phyloP scores from a whole-genome alignment of 2,797 vertebrate species.

The Rhabdophis nuchalis region DNA sequence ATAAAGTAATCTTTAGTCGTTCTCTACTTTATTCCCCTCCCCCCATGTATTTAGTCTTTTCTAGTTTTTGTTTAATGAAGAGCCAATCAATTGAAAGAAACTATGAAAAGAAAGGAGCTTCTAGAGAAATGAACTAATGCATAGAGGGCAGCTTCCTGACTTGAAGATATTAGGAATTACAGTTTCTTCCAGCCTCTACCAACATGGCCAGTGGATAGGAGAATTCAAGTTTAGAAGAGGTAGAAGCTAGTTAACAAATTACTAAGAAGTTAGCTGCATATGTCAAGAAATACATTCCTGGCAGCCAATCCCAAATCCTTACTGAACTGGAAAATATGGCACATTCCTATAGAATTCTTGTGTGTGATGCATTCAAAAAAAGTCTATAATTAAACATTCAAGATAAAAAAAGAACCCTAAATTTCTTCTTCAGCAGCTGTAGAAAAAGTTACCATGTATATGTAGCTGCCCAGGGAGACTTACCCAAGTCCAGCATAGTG shows the following conservation, averaged over 20 bases:
- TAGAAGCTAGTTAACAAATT: background rate
- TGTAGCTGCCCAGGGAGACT: background rate
- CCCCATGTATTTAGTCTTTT: background rate
- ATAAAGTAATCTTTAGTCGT: slow-evolving; percentile 87
- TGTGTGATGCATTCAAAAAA: background rate
- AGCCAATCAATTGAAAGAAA: slow-evolving; percentile 42
- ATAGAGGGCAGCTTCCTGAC: background rate
- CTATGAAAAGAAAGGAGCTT: background rate
- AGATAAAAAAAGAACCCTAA: background rate
- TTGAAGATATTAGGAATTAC: background rate
- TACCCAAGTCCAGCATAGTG: background rate
- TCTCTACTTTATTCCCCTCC: slow-evolving; percentile 30
- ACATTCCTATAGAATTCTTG: background rate
- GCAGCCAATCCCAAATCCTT: background rate
- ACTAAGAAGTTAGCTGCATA: background rate
- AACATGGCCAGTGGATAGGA: background rate
- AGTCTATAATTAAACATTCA: background rate
- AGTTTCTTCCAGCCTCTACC: background rate
- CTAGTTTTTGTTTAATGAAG: slow-evolving; percentile 70
- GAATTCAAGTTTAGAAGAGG: background rate
- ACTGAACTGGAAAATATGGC: background rate
- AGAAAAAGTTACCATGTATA: background rate
- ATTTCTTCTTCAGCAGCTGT: background rate
- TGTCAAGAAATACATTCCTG: background rate
- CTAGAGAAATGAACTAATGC: background rate